Evolutionary conservation across 2,113 vertebrate species (phyloP).

Genomic region (Procavia capensis): DNA sequence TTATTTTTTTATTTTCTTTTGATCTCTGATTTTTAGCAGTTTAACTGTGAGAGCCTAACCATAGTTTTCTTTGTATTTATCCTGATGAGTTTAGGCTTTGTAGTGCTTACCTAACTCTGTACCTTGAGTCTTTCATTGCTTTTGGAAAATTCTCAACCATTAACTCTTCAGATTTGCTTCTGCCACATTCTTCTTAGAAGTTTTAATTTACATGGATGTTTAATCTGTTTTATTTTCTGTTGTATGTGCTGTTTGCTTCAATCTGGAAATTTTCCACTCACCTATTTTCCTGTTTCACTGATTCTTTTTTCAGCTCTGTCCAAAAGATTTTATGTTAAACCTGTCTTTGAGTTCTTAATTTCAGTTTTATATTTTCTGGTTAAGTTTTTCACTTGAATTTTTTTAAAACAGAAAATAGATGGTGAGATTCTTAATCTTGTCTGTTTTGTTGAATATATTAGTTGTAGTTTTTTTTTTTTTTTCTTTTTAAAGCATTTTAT

Average conservation of each 20-base stretch:
- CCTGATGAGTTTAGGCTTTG: background rate
- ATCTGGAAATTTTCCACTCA: background rate
- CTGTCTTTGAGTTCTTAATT: background rate
- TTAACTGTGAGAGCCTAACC: background rate
- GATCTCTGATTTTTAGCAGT: background rate
- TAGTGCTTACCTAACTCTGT: background rate
- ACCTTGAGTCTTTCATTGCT: background rate
- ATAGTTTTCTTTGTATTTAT: background rate
- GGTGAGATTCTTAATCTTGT: background rate
- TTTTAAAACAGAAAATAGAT: background rate
- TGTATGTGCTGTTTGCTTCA: background rate
- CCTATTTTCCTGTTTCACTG: background rate
- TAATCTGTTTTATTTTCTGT: background rate
- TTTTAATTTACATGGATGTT: background rate
- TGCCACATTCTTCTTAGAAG: background rate
- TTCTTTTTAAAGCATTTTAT: too few relatives aligned
- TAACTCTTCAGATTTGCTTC: background rate
- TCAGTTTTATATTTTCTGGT: background rate
- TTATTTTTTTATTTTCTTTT: background rate
- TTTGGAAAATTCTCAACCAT: background rate
- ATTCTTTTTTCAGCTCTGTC: background rate
- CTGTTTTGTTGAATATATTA: background rate
- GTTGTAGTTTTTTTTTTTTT: too few relatives aligned
- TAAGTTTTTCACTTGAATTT: background rate
- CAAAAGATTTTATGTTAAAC: background rate